Base-by-base conservation (phyloP, 2,888 invertebrate species). In the Zelleria hepariella region DNA sequence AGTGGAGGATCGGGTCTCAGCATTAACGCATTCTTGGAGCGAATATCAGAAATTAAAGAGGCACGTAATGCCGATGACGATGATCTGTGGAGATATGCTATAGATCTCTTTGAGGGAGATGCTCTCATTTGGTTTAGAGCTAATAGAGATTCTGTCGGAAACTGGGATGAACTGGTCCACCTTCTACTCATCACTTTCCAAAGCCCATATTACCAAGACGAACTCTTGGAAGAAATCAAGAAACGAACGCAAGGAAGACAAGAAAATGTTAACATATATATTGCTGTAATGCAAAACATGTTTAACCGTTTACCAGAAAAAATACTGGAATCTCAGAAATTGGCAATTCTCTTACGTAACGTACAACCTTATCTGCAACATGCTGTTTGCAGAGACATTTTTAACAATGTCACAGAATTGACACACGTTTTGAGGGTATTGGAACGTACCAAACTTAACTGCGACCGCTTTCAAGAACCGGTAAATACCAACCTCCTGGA, bases 311-410 rank as follows among this genome's bases (percentile, higher is more conserved):
- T 58, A 25, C 58, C 58, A 25, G n/a, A 25, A 20, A 49, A 49
- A 27, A 15, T 49, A 1, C 10, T 25, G 5, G 49, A 58, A 51
- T 10, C 3, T 6, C 25, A 58, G 15, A 58, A 58, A 51, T 5
- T 58, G 5, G 8, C 10, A 4, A 49, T 51, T 8, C 18, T 58
- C n/a, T n/a, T 58, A 15, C 49, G 25, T 51, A 58, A 58, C 18
- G 18, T 58, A n/a, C 62, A 62, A 47, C 62, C 60, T 3, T 61
- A 62, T 51, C 60, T 51, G 26, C 62, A 62, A 57, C 42, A 27
- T 47, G 63, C 63, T 21, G 55, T 61, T 20, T 63, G 63, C 48
- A 57, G 62, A 21, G 62, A 62, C 51, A 51, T 5, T 8, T 60
- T 60, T 49, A 42, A 24, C 1, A 58, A 58, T 2, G 58, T 62